phyloP scores from a whole-genome alignment of 2,113 vertebrate species.

The Leucoraja erinaceus region DNA sequence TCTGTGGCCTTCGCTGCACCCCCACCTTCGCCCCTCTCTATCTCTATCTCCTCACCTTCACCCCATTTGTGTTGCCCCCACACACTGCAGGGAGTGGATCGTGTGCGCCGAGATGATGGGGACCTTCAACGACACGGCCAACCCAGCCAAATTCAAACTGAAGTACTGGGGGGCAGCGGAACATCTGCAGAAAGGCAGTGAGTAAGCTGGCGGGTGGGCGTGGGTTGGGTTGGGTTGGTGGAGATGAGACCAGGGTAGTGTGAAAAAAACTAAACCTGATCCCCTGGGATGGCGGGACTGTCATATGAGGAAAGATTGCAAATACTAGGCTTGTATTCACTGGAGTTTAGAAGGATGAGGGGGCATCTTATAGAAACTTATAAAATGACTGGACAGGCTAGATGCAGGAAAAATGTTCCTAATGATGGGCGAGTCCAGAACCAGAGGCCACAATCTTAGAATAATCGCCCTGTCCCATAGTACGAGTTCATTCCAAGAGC shows the following conservation, averaged over 20 bases:
- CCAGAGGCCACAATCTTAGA: no score
- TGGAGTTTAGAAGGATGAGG: no score
- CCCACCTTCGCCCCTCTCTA: background rate
- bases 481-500: no score
- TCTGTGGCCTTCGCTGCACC: background rate
- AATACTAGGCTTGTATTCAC: no score
- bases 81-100: slow-evolving; percentile 76
- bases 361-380: no score
- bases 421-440: no score
- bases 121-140: slow-evolving; percentile 74
- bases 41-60: no score
- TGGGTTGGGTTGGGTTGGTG: background rate
- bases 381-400: no score
- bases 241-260: background rate
- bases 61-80: no score
- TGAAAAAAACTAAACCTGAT: background rate
- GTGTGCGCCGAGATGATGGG: slow-evolving; percentile 86
- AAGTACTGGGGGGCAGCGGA: slow-evolving; percentile 81
- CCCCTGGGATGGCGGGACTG: background rate
- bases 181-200: slow-evolving; percentile 85
- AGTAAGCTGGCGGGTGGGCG: slow-evolving; percentile 50
- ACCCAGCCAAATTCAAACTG: slow-evolving; percentile 88
- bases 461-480: no score
- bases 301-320: no score
- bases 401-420: no score